These are phyloP conservation scores for Flabesymbios commensalis DNA, from an alignment of 2,888 invertebrate species.

Conservation along the genomic window DNA sequence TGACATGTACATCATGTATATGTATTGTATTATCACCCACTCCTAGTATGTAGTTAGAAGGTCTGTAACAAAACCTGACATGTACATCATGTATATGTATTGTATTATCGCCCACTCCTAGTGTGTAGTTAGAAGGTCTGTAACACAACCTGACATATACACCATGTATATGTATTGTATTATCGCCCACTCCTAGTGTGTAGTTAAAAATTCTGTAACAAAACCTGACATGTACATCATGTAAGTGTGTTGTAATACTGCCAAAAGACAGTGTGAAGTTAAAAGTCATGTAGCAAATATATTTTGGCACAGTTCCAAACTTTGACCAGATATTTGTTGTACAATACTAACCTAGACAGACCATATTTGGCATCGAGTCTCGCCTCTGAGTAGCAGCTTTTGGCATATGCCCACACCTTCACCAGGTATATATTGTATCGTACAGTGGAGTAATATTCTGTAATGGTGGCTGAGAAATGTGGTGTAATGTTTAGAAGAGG, in stretches of 20 bases:
- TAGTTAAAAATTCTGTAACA: too few species aligned
- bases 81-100: slow-evolving; percentile 58
- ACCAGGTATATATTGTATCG: slow-evolving; percentile 53
- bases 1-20: slow-evolving; percentile 56
- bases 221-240: too few species aligned
- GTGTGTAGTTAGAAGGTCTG: slow-evolving; percentile 60
- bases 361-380: slow-evolving; percentile 59
- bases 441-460: slow-evolving; percentile 56
- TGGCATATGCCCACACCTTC: slow-evolving; percentile 50
- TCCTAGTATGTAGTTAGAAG: slow-evolving; percentile 61
- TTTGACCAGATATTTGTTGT: too few species aligned
- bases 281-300: too few species aligned
- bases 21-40: slow-evolving; percentile 59
- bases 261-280: too few species aligned
- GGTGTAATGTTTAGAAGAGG: slow-evolving; percentile 53
- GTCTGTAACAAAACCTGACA: slow-evolving; percentile 45
- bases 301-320: too few species aligned
- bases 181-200: too few species aligned
- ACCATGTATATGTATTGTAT: too few species aligned
- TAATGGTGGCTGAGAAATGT: slow-evolving; percentile 51
- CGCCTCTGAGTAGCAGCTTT: slow-evolving; percentile 56
- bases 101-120: slow-evolving; percentile 61
- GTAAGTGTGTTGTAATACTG: too few species aligned
- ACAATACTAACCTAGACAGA: slow-evolving; percentile 56
- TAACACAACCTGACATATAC: too few species aligned